Percentiles rank a stretch among this genome's conserved stretches.
Conservation (phyloP, 2,797 vertebrate species). For the Scolopax rusticola region DNA sequence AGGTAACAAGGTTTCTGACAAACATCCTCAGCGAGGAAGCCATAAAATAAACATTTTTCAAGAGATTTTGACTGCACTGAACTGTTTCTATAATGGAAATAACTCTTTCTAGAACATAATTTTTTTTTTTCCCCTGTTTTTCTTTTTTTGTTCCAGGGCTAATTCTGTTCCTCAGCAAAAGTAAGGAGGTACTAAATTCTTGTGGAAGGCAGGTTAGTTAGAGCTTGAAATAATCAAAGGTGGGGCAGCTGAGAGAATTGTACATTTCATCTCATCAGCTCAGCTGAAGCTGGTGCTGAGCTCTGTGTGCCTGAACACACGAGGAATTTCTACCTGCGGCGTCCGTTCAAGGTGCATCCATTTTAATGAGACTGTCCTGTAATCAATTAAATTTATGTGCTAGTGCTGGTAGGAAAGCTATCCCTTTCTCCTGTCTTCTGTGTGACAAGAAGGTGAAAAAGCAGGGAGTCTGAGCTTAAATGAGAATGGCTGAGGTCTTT, state of each 20-base stretch:
- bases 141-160: background rate
- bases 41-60: constrained; percentile 22
- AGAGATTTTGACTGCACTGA: background rate
- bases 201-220: background rate
- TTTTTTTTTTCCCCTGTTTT: background rate
- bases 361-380: background rate
- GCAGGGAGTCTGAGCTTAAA: background rate
- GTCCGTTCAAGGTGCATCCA: background rate
- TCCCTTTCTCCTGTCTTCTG: background rate
- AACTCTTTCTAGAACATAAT: background rate
- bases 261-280: background rate
- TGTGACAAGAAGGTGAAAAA: background rate
- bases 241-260: background rate
- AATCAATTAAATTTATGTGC: background rate
- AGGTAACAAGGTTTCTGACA: background rate
- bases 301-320: background rate
- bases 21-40: background rate
- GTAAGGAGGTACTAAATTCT: background rate
- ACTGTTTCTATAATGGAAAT: background rate
- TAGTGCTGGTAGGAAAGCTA: background rate
- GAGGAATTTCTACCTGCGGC: background rate
- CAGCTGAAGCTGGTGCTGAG: background rate
- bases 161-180: background rate
- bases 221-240: background rate
- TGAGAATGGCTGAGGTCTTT: background rate